These are phyloP conservation scores for Penaeus indicus DNA, from an alignment of 1,140 invertebrate genomes.

Conservation along the genomic window DNA sequence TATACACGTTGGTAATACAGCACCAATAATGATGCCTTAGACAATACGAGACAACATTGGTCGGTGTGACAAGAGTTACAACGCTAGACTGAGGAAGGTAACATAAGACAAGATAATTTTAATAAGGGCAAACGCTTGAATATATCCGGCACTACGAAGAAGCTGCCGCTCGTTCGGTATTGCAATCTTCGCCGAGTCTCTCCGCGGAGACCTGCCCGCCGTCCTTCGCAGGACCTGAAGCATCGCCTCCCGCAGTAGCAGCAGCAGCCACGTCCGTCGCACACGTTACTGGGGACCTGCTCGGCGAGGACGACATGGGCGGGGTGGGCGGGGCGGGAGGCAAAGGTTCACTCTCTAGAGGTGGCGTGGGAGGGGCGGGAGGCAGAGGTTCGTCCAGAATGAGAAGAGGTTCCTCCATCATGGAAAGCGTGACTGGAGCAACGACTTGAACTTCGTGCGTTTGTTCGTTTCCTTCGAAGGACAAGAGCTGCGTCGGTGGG, in stretches of 20 bases:
- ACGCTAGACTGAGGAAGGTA: neutral
- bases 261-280: neutral
- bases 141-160: constrained; percentile 34
- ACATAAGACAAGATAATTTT: neutral
- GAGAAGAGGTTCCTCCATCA: too few relatives aligned
- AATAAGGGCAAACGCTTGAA: neutral
- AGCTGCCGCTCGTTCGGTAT: constrained; percentile 42
- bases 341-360: neutral
- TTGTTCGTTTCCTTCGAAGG: too few relatives aligned
- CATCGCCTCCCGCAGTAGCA: constrained; percentile 39
- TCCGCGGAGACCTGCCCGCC: constrained; percentile 42
- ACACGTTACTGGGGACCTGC: neutral
- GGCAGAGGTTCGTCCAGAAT: neutral
- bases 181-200: constrained; percentile 55
- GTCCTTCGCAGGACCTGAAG: constrained; percentile 42
- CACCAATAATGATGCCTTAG: constrained; percentile 35
- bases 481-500: too few relatives aligned
- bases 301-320: neutral
- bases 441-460: too few relatives aligned
- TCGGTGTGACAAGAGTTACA: neutral
- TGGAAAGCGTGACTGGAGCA: too few relatives aligned
- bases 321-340: constrained; percentile 40
- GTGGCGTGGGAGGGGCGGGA: constrained; percentile 11
- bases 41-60: neutral
- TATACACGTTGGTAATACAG: constrained; percentile 13